Conservation (phyloP, 2,113 vertebrate species). For the Laticauda colubrina region DNA sequence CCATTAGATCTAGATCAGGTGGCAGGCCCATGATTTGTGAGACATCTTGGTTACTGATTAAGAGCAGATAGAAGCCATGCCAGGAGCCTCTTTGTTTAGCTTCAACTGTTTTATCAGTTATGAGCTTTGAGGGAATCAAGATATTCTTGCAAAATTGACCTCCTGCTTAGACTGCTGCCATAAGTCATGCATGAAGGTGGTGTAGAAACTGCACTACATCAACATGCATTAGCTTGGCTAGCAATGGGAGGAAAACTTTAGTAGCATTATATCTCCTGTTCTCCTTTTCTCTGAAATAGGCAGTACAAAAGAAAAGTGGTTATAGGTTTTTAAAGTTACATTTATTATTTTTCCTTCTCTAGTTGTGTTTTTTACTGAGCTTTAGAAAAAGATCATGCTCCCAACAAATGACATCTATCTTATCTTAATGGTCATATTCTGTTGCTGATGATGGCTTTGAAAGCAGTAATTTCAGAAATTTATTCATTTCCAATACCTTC, state of each 20-base stretch:
- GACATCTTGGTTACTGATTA: background rate
- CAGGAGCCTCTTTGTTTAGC: background rate
- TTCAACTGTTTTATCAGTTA: background rate
- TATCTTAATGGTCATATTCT: slow-evolving; percentile 20
- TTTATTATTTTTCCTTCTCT: background rate
- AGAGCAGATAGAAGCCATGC: background rate
- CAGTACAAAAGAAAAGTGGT: slow-evolving; percentile 14
- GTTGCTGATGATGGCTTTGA: background rate
- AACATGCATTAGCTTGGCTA: background rate
- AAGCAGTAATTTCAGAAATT: slow-evolving; percentile 19
- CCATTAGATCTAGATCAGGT: background rate
- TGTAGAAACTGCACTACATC: background rate
- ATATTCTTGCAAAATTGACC: background rate
- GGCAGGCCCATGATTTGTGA: background rate
- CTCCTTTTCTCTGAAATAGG: background rate
- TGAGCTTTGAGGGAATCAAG: background rate
- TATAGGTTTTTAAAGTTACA: slow-evolving; percentile 11
- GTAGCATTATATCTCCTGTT: slow-evolving; percentile 1
- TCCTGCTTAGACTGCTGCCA: background rate
- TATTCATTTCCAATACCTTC: slow-evolving; percentile 9
- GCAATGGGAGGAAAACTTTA: background rate
- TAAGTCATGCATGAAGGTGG: background rate
- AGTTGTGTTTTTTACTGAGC: slow-evolving; percentile 9
- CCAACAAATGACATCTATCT: slow-evolving; percentile 10
- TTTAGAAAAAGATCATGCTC: slow-evolving; percentile 32